Percentiles rank a stretch among this genome's conserved stretches.
phyloP scores from a whole-genome alignment of 1,140 invertebrate genomes.

The Drosophila nigrodunni region DNA sequence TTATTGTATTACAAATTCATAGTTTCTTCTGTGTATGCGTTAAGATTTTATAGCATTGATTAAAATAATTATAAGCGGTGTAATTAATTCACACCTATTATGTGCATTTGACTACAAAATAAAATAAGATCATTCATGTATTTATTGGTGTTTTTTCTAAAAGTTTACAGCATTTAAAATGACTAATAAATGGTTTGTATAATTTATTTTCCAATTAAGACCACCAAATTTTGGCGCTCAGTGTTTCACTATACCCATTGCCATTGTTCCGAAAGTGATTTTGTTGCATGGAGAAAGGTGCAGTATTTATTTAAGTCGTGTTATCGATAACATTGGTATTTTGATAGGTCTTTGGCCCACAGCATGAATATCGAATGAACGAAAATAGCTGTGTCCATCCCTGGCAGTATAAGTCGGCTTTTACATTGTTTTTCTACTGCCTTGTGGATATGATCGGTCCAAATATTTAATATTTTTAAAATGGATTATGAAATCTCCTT shows the following conservation, averaged over 20 bases:
- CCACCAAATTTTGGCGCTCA: too few species aligned
- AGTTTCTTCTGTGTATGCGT: constrained; percentile 28
- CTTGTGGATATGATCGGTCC: constrained; percentile 35
- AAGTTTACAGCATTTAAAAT: neutral
- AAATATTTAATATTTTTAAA: constrained; percentile 34
- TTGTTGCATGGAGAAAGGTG: neutral
- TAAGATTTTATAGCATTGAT: constrained; percentile 43
- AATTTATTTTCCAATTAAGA: too few species aligned
- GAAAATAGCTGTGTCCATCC: constrained; percentile 5
- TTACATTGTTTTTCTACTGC: constrained; percentile 50
- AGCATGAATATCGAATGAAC: neutral
- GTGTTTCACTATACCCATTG: neutral
- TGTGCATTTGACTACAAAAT: constrained; percentile 49
- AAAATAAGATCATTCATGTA: constrained; percentile 50
- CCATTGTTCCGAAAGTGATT: neutral
- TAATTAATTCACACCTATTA: constrained; percentile 44
- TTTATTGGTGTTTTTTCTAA: constrained; percentile 6
- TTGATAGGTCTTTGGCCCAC: neutral
- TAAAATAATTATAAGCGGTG: constrained; percentile 46
- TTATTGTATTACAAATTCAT: constrained; percentile 39
- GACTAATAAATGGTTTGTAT: too few species aligned
- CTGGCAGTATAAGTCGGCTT: constrained; percentile 54
- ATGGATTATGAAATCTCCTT: constrained; percentile 49
- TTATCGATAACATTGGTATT: neutral
- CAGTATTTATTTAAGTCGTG: neutral